Base-by-base conservation (phyloP, 1,140 invertebrate genomes). In the Plutomurus gul region DNA sequence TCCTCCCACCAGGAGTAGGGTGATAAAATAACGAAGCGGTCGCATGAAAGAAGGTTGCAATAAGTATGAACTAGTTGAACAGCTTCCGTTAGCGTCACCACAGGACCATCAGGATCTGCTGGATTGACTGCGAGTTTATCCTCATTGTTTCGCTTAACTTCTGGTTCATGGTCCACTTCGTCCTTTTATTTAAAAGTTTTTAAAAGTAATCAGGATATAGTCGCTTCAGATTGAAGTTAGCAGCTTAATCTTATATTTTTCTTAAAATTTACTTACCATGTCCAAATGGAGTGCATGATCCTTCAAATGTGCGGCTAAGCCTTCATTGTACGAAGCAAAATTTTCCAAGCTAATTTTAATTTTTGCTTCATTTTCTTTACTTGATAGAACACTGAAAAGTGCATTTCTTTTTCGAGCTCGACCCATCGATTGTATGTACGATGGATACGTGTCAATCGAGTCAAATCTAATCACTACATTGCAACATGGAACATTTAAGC, bases 401-500 rank as follows among this genome's bases (percentile, higher is more conserved):
- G 92, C 91, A 16, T 86, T 83, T 18, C 84, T 81, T 73, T 90
- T 85, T 47, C 92, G 85, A 8, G 92, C 92, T 51, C 93, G 86
- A 82, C 90, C 92, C 88, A 96, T 96, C 25, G 92, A 93, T 83
- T 96, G 93, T 46, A 96, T 90, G 84, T 96, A 96, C 13, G 93
- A 93, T 73, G 91, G 88, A 85, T 94, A 95, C 73, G 91, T 91
- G 79, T 89, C 85, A 0, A 95, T 90, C 11, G 87, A 85, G 85
- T 91, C 90, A 85, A 91, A 92, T 40, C 89, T 84, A 10, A 82
- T 22, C 0, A 75, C 65, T 5, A 81, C 13, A 40, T 78, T 81
- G 40, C 80, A 81, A 4, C 3, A 4, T 13, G 72, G 76, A 18
- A 81, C 80, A 36, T 79, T 73, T n/a, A 81, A 13, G 2, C 80